Percentiles rank a stretch among this genome's conserved stretches.
Evolutionary conservation across 2,797 vertebrate genomes (phyloP).

Genomic region (Aldrovandia affinis): DNA sequence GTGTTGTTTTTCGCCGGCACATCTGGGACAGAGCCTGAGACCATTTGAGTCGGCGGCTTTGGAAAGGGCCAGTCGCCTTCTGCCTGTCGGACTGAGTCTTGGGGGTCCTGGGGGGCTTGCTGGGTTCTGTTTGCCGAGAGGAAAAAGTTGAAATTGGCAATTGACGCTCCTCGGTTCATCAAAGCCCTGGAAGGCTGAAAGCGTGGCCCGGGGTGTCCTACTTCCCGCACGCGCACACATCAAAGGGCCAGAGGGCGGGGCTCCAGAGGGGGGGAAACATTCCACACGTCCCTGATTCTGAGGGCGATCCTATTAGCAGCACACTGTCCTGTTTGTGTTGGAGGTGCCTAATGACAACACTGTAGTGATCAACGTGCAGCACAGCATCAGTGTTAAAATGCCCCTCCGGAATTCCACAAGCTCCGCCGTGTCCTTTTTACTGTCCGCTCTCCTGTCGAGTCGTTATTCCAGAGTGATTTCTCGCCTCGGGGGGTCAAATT

Average conservation of each 20-base stretch:
- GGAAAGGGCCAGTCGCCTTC: constrained; percentile 6
- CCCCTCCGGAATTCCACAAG: not conserved
- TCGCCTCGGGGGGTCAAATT: not conserved
- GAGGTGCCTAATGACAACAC: constrained; percentile 39
- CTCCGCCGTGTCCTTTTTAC: not conserved
- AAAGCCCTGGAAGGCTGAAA: constrained; percentile 40
- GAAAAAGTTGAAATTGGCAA: constrained; percentile 32
- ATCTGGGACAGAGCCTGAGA: not conserved
- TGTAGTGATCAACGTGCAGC: constrained; percentile 6
- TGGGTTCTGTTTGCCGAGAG: constrained; percentile 28
- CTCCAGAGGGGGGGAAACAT: constrained; percentile 46
- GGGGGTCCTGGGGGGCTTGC: not conserved
- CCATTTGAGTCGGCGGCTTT: not conserved
- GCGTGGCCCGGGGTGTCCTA: constrained; percentile 32
- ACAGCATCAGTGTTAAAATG: constrained; percentile 22
- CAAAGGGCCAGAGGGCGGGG: constrained; percentile 36
- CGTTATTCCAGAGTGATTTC: not conserved
- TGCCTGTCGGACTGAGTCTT: not conserved
- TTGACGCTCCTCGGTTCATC: constrained; percentile 38
- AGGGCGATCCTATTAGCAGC: constrained; percentile 46
- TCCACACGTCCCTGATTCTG: constrained; percentile 49
- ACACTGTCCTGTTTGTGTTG: constrained; percentile 48
- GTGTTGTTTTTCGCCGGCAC: not conserved
- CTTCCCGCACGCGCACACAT: constrained; percentile 35
- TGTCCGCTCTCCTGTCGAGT: not conserved